Evolutionary conservation across 2,113 vertebrate genomes (phyloP).

Genomic region (Ochotona princeps): DNA sequence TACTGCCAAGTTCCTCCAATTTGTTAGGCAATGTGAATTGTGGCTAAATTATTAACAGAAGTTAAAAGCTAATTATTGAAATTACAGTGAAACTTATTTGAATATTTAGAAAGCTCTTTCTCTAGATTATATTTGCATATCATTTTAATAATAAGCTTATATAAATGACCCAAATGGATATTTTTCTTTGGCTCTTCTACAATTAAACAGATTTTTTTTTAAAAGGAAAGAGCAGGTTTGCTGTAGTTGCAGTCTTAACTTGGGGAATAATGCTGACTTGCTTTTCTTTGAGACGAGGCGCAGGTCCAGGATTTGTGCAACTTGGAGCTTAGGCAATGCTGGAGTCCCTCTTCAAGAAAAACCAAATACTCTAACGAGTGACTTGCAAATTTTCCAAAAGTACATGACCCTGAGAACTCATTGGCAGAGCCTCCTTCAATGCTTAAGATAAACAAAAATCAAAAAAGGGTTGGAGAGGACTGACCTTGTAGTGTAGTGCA

Average conservation of each 20-base stretch:
- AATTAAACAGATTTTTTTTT: not conserved
- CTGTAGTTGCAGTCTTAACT: not conserved
- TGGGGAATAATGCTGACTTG: conserved; percentile 25
- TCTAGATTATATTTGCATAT: conserved; percentile 22
- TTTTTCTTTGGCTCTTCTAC: not conserved
- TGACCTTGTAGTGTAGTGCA: no score
- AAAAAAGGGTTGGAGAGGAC: no score
- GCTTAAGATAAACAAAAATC: not conserved
- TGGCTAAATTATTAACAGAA: conserved; percentile 53
- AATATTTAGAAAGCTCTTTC: conserved; percentile 27
- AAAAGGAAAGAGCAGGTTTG: not conserved
- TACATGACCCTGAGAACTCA: not conserved
- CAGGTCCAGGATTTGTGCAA: not conserved
- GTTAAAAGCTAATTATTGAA: conserved; percentile 63
- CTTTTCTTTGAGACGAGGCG: not conserved
- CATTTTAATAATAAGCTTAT: conserved; percentile 35
- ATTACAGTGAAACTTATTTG: conserved; percentile 35
- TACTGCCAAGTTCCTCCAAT: conserved; percentile 39
- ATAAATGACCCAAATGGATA: conserved; percentile 4
- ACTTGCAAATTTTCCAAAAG: conserved; percentile 17
- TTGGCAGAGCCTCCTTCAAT: not conserved
- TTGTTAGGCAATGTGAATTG: conserved; percentile 29
- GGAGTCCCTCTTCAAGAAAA: not conserved
- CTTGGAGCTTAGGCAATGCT: not conserved
- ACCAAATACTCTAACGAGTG: not conserved